Evolutionary conservation across 2,888 invertebrate species (phyloP), one percentile per base, ranked within the genome.

Genomic region (Coleophora flavipennella): DNA sequence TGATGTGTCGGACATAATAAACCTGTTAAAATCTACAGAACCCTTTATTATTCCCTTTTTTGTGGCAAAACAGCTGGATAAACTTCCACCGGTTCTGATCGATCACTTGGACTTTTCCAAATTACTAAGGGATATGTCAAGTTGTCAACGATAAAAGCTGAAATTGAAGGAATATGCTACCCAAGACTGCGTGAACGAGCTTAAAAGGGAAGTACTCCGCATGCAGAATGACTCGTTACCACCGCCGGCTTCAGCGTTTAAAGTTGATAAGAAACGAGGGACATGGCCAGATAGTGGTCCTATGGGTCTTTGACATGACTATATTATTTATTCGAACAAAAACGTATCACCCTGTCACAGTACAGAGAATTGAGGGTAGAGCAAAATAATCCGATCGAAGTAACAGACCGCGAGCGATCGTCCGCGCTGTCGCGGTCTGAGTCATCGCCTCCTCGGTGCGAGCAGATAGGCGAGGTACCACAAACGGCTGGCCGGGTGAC

Each of bases 31-130:
- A 39, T 9, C 13, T 0, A 26, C 36, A 8, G 50, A 50, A 1
- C 40, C 41, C 0, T 45, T 45, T 10, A 2, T 33, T 1, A 38
- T 48, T 11, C 48, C 50, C 13, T 13, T 46, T 2, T 50, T 50
- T 38, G 50, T 48, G 10, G 50, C 48, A 1, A 9, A 35, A 3
- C 33, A 48, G 10, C 31, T 48, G 1, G 41, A 41, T n/a, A 41
- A 43, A 38, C 31, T 43, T 35, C 41, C 42, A n/a, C 39, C 41
- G 3, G 3, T 29, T 9, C 3, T 8, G 3, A 6, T 29, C 8
- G 29, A 29, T 8, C 29, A 29, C 11, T 8, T 29, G 2, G 29
- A 29, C 11, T 29, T 3, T 29, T 6, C 29, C 3, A 29, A 29
- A 14, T 20, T 39, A 7, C 20, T 13, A 11, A 29, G 35, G 14